These are phyloP conservation scores for Ips nitidus DNA, from an alignment of 1,140 invertebrate genomes.

Conservation along the genomic window DNA sequence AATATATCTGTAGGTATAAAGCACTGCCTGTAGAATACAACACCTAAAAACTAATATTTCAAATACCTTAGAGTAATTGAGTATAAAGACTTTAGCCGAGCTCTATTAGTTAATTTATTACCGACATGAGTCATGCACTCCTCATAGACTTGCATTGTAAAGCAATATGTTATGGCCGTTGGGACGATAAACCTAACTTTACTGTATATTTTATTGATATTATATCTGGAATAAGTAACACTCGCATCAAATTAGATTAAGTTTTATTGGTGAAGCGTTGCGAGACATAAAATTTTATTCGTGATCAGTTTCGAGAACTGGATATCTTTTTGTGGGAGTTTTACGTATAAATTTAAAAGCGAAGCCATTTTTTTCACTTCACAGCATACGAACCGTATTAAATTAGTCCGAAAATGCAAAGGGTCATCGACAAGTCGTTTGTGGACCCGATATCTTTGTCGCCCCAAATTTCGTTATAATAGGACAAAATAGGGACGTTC, in stretches of 20 bases:
- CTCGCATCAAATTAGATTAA: constrained; percentile 42
- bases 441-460: constrained; percentile 43
- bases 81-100: too few relatives aligned
- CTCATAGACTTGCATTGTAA: constrained; percentile 31
- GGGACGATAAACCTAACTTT: constrained; percentile 40
- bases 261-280: constrained; percentile 36
- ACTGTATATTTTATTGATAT: constrained; percentile 45
- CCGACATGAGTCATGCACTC: background rate
- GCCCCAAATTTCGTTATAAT: constrained; percentile 44
- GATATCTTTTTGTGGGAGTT: constrained; percentile 19
- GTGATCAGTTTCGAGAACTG: constrained; percentile 31
- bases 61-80: too few relatives aligned
- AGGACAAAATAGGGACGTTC: constrained; percentile 42
- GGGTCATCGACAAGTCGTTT: constrained; percentile 41
- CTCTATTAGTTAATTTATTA: too few relatives aligned
- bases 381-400: constrained; percentile 42
- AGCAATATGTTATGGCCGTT: constrained; percentile 42
- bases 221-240: constrained; percentile 43
- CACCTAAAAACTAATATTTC: too few relatives aligned
- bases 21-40: too few relatives aligned
- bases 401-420: constrained; percentile 44
- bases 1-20: too few relatives aligned
- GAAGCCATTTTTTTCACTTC: constrained; percentile 28
- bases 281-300: constrained; percentile 43
- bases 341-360: constrained; percentile 35